A percentile compares a stretch with the other conserved stretches of the same genome.
These are phyloP conservation scores for Ferdinandea cuprea DNA, from an alignment of 2,888 invertebrate species.

Conservation along the genomic window DNA sequence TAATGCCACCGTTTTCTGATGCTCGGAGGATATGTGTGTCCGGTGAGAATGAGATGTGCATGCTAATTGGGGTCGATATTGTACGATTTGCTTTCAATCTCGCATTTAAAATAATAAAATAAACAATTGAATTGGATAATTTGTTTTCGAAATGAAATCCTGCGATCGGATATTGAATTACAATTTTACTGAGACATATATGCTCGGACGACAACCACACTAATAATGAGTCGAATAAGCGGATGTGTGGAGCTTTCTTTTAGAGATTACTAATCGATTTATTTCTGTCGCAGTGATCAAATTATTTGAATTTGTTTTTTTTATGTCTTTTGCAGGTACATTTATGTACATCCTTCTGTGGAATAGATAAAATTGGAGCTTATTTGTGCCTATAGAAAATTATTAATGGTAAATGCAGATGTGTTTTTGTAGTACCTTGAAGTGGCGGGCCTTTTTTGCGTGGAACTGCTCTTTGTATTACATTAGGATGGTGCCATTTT, in stretches of 20 bases:
- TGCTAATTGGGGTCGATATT: constrained; percentile 40
- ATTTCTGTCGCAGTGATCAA: not conserved
- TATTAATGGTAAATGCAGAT: no score
- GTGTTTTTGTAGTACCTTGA: no score
- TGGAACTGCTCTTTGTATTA: no score
- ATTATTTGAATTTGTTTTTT: constrained; percentile 16
- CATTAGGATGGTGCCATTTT: no score
- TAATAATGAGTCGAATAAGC: not conserved
- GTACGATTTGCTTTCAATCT: constrained; percentile 40
- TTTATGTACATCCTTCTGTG: not conserved
- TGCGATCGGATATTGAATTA: constrained; percentile 12
- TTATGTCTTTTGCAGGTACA: no score
- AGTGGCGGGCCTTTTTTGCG: no score
- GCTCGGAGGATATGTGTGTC: constrained; percentile 50
- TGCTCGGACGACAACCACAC: no score
- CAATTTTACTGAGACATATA: not conserved
- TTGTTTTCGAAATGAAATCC: constrained; percentile 24
- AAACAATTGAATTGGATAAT: constrained; percentile 11
- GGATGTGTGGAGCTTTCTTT: constrained; percentile 11
- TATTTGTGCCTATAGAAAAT: no score
- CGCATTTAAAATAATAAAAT: constrained; percentile 55
- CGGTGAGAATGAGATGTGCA: constrained; percentile 44
- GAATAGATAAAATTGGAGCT: no score
- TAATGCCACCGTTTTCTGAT: constrained; percentile 32
- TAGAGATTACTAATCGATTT: constrained; percentile 12